Percentiles rank a stretch among this genome's conserved stretches.
Evolutionary conservation across 2,888 invertebrate genomes (phyloP).

Genomic region (Mechanitis messenoides): DNA sequence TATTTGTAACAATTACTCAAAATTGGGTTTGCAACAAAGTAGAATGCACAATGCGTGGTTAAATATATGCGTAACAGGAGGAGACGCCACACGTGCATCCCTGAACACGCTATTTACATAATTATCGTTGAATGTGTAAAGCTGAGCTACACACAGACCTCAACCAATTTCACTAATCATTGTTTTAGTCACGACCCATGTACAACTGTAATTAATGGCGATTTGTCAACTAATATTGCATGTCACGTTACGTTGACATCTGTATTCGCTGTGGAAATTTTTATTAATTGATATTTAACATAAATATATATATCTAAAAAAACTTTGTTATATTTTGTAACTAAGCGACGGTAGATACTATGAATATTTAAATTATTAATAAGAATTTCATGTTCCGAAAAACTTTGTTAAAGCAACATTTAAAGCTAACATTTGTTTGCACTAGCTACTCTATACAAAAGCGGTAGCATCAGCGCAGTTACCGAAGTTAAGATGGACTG

Average conservation of each 20-base stretch:
- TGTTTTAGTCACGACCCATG: slow-evolving; percentile 41
- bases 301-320: no score
- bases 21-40: slow-evolving; percentile 14
- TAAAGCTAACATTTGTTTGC: slow-evolving; percentile 3
- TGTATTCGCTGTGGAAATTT: slow-evolving; percentile 13
- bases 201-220: slow-evolving; percentile 28
- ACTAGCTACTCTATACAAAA: slow-evolving; percentile 7
- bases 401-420: no score
- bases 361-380: no score
- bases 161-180: slow-evolving; percentile 48
- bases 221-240: slow-evolving; percentile 25
- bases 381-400: no score
- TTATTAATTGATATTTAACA: background rate
- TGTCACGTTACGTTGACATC: slow-evolving; percentile 14
- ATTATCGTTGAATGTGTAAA: slow-evolving; percentile 49
- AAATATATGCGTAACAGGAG: slow-evolving; percentile 40
- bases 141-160: slow-evolving; percentile 33
- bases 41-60: slow-evolving; percentile 35
- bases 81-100: slow-evolving; percentile 39
- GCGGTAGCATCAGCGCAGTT: slow-evolving; percentile 2
- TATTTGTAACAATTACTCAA: slow-evolving; percentile 16
- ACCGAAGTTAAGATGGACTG: slow-evolving; percentile 40
- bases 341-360: no score
- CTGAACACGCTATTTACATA: slow-evolving; percentile 55
- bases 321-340: no score